Evolutionary conservation across 2,888 invertebrate genomes (phyloP).

Genomic region (Ormyrus labotus): DNA sequence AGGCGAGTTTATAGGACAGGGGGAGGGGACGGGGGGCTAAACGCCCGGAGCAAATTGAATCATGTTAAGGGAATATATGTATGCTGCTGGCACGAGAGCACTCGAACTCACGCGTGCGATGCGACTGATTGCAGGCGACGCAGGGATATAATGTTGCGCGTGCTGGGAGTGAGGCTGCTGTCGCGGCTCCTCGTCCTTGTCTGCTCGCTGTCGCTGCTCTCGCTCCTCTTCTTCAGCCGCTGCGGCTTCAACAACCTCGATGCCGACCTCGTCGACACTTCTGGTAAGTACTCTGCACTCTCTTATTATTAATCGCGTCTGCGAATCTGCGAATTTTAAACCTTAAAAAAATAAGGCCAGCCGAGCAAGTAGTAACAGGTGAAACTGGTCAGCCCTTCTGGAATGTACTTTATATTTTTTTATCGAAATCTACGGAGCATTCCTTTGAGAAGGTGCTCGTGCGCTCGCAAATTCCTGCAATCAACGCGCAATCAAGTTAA

Average conservation of each 20-base stretch:
- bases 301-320: too few species aligned
- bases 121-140: slow-evolving; percentile 66
- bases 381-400: too few species aligned
- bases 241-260: slow-evolving; percentile 76
- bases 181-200: slow-evolving; percentile 79
- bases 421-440: too few species aligned
- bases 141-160: slow-evolving; percentile 76
- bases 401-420: too few species aligned
- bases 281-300: slow-evolving; percentile 61
- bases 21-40: not conserved
- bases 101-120: slow-evolving; percentile 23
- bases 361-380: too few species aligned
- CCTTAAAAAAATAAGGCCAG: too few species aligned
- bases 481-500: too few species aligned
- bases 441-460: too few species aligned
- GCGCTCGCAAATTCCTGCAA: too few species aligned
- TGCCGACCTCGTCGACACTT: slow-evolving; percentile 69
- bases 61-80: slow-evolving; percentile 27
- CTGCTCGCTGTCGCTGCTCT: slow-evolving; percentile 78
- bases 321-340: too few species aligned
- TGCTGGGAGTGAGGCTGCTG: slow-evolving; percentile 78
- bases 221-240: slow-evolving; percentile 78
- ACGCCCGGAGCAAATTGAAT: slow-evolving; percentile 50
- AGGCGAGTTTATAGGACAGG: slow-evolving; percentile 42
- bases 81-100: too few species aligned